Conservation (phyloP, 2,888 invertebrate species). For the Torymus tubicola region DNA sequence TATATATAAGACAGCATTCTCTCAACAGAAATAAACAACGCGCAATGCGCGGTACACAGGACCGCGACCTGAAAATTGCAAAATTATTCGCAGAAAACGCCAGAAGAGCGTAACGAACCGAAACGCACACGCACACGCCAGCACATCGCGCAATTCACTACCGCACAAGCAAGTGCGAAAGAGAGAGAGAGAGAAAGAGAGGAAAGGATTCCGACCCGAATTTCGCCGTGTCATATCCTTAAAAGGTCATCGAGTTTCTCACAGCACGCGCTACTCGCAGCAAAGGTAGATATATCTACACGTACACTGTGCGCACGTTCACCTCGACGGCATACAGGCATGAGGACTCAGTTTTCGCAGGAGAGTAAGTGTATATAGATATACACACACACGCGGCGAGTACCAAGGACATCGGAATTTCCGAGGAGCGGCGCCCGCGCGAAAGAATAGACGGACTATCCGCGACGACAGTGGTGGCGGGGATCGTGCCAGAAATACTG, state of each 20-base stretch:
- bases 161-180: neutral
- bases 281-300: constrained; percentile 3
- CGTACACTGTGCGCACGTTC: neutral
- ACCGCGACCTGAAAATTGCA: too few relatives aligned
- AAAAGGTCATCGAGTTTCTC: constrained; percentile 50
- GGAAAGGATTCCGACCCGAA: constrained; percentile 2
- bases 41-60: too few relatives aligned
- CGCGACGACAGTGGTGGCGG: neutral
- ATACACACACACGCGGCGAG: neutral
- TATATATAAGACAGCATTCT: too few relatives aligned
- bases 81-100: neutral
- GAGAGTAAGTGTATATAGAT: too few relatives aligned
- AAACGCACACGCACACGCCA: neutral
- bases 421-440: constrained; percentile 32
- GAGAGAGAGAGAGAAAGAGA: neutral
- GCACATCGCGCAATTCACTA: too few relatives aligned
- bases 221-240: constrained; percentile 43
- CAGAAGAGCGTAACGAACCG: neutral
- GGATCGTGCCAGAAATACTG: constrained; percentile 59
- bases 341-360: too few relatives aligned
- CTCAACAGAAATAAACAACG: too few relatives aligned
- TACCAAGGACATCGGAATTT: constrained; percentile 48
- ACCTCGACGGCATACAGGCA: neutral
- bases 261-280: neutral
- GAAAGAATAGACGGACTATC: neutral